phyloP scores from a whole-genome alignment of 53 echinoderm and acorn worm species.

The Echinometra lucunter region DNA sequence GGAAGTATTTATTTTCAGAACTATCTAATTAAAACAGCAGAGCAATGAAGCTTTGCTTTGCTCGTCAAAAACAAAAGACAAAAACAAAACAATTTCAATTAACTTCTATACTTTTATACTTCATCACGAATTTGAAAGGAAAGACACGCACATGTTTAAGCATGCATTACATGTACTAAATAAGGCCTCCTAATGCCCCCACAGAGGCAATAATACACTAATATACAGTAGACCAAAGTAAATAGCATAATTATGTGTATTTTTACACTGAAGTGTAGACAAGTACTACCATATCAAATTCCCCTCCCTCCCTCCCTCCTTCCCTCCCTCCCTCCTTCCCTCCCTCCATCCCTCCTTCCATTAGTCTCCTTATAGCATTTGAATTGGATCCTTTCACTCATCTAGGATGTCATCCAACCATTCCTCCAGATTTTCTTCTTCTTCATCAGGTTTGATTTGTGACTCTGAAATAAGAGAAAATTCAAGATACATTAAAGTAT shows the following conservation, averaged over 20 bases:
- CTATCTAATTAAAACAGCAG: background rate
- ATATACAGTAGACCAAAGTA: background rate
- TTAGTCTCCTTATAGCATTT: too few species aligned
- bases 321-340: too few species aligned
- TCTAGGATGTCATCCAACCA: slow-evolving; percentile 47
- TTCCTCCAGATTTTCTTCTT: slow-evolving; percentile 38
- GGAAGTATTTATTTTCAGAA: background rate
- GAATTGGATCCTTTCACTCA: background rate
- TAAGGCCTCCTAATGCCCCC: background rate
- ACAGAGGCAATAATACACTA: background rate
- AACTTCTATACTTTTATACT: background rate
- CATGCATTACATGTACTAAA: background rate
- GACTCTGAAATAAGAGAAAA: background rate
- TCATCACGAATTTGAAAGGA: too few species aligned
- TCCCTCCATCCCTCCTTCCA: too few species aligned
- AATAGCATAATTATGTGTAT: background rate
- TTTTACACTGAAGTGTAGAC: background rate
- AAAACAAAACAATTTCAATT: background rate
- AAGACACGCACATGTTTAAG: too few species aligned
- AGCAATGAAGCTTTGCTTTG: background rate
- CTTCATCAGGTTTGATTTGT: slow-evolving; percentile 4
- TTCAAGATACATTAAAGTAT: background rate
- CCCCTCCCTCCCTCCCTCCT: too few species aligned
- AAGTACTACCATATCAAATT: background rate
- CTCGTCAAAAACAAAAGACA: background rate